Evolutionary conservation across 2,888 invertebrate genomes (phyloP), one percentile per base, ranked within the genome.

Genomic region (Clostera curtula): DNA sequence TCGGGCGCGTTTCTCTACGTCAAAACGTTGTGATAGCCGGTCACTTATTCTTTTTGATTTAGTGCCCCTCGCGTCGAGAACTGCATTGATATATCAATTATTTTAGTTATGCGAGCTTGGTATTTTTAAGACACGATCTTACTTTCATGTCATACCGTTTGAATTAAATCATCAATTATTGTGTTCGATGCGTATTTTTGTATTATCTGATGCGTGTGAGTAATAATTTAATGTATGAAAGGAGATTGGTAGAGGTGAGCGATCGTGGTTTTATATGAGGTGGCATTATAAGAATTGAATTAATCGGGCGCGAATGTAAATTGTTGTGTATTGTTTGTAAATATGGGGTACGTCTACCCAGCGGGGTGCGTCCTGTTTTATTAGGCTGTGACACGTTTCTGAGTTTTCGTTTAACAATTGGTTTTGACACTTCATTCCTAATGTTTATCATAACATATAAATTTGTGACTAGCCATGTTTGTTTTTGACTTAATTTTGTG

Each of bases 1-100:
- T 72, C 68, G 64, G 48, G 52, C 64, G 65, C 68, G 75, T 70
- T 72, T 66, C 68, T 72, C 67, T 60, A 71, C 65, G 80, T 82
- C 82, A 79, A 75, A 79, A 80, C 65, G 64, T 73, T 75, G 58
- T 72, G 77, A 80, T 79, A 74, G 69, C 60, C 62, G 56, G 56
- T 57, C 66, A 52, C 54, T 61, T 62, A 61, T 51, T 55, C 54
- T 54, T 66, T 69, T 75, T 83, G 82, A 83, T 83, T 80, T 77
- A 83, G 75, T 80, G 65, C 66, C 65, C 61, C 73, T 68, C 59
- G 63, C 56, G 60, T 64, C 54, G 69, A 61, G 69, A 67, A 65
- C 64, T 76, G 76, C 75, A 77, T 75, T 83, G 80, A 82, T 83
- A 72, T 80, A 83, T 83, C 80, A 83, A 82, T 79, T 63, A 80